Evolutionary conservation across 2,113 vertebrate genomes (phyloP).

Genomic region (Forbesichthys agassizii): DNA sequence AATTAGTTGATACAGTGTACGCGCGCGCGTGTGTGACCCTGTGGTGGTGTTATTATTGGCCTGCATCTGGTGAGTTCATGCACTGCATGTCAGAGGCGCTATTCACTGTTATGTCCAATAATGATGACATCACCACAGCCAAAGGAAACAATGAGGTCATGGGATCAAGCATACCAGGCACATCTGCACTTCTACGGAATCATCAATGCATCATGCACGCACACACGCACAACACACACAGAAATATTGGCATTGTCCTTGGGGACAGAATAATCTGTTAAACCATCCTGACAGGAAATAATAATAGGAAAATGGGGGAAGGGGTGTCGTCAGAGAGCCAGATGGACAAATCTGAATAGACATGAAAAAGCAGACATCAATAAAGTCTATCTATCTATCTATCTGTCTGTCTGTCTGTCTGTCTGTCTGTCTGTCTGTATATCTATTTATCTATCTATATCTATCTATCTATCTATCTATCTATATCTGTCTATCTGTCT

Average conservation of each 20-base stretch:
- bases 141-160: constrained; percentile 60
- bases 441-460: no score
- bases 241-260: constrained; percentile 63
- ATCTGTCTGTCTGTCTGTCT: no score
- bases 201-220: constrained; percentile 15
- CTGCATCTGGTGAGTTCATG: constrained; percentile 13
- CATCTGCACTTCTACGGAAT: constrained; percentile 47
- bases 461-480: no score
- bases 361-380: constrained; percentile 3
- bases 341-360: background rate
- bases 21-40: background rate
- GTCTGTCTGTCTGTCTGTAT: no score
- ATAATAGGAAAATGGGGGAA: constrained; percentile 10
- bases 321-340: background rate
- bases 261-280: constrained; percentile 60
- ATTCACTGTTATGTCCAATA: constrained; percentile 21
- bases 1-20: background rate
- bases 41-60: constrained; percentile 1
- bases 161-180: constrained; percentile 37
- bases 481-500: no score
- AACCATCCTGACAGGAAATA: constrained; percentile 50
- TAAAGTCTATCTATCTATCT: background rate
- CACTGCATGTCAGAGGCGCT: constrained; percentile 6
- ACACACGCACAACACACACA: constrained; percentile 11
- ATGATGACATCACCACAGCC: constrained; percentile 27